Conservation (phyloP, 2,113 vertebrate genomes). For the Isichthys henryi region DNA sequence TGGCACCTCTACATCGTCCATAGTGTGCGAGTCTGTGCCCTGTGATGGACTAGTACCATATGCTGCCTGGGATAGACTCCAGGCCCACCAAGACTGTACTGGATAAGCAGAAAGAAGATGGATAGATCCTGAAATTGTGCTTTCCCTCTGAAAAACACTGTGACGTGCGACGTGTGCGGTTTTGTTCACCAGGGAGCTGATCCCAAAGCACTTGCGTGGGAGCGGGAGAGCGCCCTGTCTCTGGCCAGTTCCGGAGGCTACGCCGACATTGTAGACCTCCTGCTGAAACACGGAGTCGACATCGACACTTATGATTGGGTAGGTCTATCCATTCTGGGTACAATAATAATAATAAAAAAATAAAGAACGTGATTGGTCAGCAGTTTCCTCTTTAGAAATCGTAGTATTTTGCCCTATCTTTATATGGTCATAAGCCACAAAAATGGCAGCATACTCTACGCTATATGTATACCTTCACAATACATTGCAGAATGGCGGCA, state of each 20-base stretch:
- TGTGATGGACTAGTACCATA: background rate
- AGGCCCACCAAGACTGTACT: background rate
- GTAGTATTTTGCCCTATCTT: background rate
- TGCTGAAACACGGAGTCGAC: constrained; percentile 76
- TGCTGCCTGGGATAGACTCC: background rate
- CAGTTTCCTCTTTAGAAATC: background rate
- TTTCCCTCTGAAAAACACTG: background rate
- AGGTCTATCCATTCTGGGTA: constrained; percentile 14
- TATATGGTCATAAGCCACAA: background rate
- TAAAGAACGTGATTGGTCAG: background rate
- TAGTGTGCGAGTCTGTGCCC: background rate
- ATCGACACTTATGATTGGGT: constrained; percentile 95
- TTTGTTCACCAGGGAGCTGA: constrained; percentile 70
- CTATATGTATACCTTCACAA: background rate
- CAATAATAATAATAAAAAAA: background rate
- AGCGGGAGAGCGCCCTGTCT: constrained; percentile 83
- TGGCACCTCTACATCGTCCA: background rate
- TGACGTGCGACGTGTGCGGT: background rate
- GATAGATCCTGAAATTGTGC: background rate
- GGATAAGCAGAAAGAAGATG: background rate
- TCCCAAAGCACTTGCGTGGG: constrained; percentile 74
- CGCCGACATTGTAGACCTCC: constrained; percentile 75
- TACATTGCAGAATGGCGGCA: constrained; percentile 78
- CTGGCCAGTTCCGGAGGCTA: constrained; percentile 89
- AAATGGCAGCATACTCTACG: background rate